Base-by-base conservation (phyloP, 2,113 vertebrate species). In the Perca fluviatilis region DNA sequence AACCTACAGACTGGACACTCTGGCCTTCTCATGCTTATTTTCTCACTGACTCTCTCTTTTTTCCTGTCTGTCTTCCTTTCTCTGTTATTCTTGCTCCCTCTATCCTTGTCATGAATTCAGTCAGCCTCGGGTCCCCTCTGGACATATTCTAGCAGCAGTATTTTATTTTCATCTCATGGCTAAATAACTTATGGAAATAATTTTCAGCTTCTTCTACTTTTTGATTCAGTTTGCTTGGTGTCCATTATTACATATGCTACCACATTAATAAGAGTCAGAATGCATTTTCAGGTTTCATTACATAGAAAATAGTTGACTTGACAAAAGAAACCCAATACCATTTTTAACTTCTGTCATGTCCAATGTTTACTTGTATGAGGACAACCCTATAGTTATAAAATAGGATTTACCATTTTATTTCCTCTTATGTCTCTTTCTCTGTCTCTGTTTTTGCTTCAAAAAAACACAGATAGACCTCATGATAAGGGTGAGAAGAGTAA, bases 101-200 rank as follows among this genome's bases (percentile, higher is more conserved):
- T 18, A 2, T 54, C 64, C 70, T 75, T 30, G 50, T 56, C 72
- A 27, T 71, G 61, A 74, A 43, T 67, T 68, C 72, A 86, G 13
- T 54, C 57, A n/a, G 25, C 40, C 40, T 51, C 46, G 30, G n/a
- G n/a, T 63, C 51, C 33, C 68, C 80, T n/a, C 62, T 23, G 46
- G 80, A 82, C 80, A 67, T 70, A 6, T 64, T 85, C 58, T 10
- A 77, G 47, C 54, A 40, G 69, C 54, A 33, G 62, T 61, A 54
- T 82, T 86, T 87, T 84, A 64, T 81, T 86, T 74, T 87, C 70
- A 86, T 84, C 77, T 75, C 60, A 81, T 13, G 30, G 79, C 66
- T 86, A 78, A 80, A 72, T 86, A 87, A 79, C 49, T 83, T 70
- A 77, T 73, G 23, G 40, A 84, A 77, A 54, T 67, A 9, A 81